Conservation (phyloP, 2,113 vertebrate genomes). For the human (Homo sapiens) region GRCh38 chr12:74442001-74442500, state of each 20-base stretch:
- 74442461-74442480: constrained; percentile 15
- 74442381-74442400: neutral
- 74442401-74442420: constrained; percentile 20
- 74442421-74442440: neutral
- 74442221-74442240: neutral
- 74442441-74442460: constrained; percentile 9
- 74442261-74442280: neutral
- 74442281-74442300: neutral
- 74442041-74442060: neutral
- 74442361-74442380: constrained; percentile 1
- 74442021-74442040: neutral
- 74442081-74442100: neutral
- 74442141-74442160: neutral
- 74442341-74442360: constrained; percentile 50
- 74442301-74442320: neutral
- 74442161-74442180: neutral
- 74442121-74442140: neutral
- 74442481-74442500: constrained; percentile 32
- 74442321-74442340: neutral
- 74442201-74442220: neutral
- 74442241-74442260: neutral
- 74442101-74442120: neutral
- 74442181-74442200: no score
- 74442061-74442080: neutral
- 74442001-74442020: neutral